Percentiles rank a stretch among this genome's conserved stretches.
These are phyloP conservation scores for Oedothorax gibbosus DNA, from an alignment of 1,140 invertebrate genomes.

Conservation along the genomic window DNA sequence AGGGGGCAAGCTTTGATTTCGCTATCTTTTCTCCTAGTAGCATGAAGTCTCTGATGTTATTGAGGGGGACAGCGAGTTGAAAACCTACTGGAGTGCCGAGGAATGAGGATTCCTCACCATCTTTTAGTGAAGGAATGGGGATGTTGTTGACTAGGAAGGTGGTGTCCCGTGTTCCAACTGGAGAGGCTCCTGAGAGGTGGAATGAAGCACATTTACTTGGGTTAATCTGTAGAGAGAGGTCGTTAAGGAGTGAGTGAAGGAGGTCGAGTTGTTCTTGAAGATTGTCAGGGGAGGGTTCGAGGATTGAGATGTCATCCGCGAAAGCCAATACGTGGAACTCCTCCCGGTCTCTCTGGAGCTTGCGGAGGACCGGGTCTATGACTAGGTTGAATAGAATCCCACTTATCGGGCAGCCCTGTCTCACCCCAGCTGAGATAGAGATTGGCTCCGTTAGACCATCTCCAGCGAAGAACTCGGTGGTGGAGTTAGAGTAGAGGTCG, in stretches of 20 bases:
- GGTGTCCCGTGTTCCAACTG: neutral
- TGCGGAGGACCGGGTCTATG: too few species aligned
- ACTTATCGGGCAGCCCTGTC: too few species aligned
- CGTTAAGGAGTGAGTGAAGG: neutral
- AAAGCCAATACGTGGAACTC: too few species aligned
- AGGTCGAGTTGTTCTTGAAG: neutral
- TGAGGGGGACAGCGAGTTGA: fast-evolving
- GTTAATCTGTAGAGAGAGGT: neutral
- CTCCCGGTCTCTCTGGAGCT: too few species aligned
- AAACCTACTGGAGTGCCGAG: constrained; percentile 6
- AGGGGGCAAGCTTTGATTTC: constrained; percentile 1
- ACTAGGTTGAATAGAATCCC: too few species aligned
- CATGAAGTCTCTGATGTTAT: neutral
- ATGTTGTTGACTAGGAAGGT: neutral
- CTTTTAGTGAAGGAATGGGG: neutral
- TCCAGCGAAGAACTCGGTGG: neutral
- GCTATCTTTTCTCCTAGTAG: neutral
- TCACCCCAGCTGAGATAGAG: too few species aligned
- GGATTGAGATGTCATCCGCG: too few species aligned
- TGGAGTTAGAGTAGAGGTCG: constrained; percentile 62
- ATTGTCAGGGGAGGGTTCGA: constrained; percentile 64
- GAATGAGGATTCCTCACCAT: neutral
- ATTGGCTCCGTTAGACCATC: neutral
- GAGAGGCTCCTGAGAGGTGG: neutral
- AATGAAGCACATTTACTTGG: neutral